phyloP scores from a whole-genome alignment of 2,888 invertebrate genomes.

The Polydrusus pterygomalis region DNA sequence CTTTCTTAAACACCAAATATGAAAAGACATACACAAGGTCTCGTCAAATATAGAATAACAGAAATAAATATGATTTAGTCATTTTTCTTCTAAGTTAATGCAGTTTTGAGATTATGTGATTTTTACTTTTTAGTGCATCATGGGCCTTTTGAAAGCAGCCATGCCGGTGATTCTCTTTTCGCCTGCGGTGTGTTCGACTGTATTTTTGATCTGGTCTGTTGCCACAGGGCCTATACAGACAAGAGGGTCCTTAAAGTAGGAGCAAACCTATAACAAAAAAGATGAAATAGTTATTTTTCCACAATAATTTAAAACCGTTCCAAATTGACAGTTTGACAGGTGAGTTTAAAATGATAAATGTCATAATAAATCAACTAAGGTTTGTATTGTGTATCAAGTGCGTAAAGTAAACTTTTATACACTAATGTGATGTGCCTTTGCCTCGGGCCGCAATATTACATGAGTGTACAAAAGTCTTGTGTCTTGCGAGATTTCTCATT shows the following conservation, averaged over 20 bases:
- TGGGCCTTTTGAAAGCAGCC: constrained; percentile 71
- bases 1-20: constrained; percentile 39
- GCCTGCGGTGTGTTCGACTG: constrained; percentile 86
- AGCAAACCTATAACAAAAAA: constrained; percentile 79
- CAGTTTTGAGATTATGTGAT: constrained; percentile 25
- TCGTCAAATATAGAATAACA: constrained; percentile 35
- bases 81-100: constrained; percentile 34
- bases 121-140: constrained; percentile 67
- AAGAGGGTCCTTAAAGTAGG: constrained; percentile 93
- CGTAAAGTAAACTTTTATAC: too few species aligned
- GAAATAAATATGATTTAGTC: constrained; percentile 33
- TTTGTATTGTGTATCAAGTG: too few species aligned
- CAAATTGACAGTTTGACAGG: too few species aligned
- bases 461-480: too few species aligned
- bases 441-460: too few species aligned
- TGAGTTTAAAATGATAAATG: too few species aligned
- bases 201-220: constrained; percentile 81
- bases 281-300: too few species aligned
- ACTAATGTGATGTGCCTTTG: too few species aligned
- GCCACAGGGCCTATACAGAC: constrained; percentile 92
- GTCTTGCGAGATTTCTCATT: too few species aligned
- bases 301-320: too few species aligned
- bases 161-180: constrained; percentile 84
- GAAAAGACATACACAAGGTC: constrained; percentile 35
- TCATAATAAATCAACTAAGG: too few species aligned